Conservation (phyloP, 1,140 invertebrate species). For the Cydia strobilella region DNA sequence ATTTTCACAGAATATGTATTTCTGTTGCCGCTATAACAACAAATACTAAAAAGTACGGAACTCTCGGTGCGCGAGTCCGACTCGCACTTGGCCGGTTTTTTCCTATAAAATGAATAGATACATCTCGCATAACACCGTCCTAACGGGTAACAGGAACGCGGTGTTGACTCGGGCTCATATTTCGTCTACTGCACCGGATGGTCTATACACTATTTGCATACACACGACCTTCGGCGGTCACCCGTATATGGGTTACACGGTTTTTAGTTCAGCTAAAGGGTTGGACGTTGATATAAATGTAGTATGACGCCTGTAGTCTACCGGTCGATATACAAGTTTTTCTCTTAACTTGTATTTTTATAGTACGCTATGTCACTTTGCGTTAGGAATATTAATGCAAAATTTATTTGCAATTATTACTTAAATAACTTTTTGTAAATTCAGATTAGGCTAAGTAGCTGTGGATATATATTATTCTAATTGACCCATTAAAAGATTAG, state of each 20-base stretch:
- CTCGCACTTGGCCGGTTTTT: no score
- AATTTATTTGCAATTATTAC: no score
- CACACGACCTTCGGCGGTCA: slow-evolving; percentile 39
- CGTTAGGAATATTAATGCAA: no score
- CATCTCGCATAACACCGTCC: slow-evolving; percentile 40
- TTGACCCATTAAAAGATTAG: neutral
- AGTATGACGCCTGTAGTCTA: neutral
- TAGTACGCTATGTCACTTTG: no score
- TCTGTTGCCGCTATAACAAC: no score
- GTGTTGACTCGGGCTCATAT: slow-evolving; percentile 40
- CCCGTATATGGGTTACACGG: slow-evolving; percentile 21
- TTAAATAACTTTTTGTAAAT: neutral
- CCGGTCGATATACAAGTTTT: neutral
- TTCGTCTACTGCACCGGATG: slow-evolving; percentile 49
- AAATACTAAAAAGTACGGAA: no score
- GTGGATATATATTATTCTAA: neutral
- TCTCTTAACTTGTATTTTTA: neutral
- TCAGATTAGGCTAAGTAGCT: neutral
- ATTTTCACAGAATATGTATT: no score
- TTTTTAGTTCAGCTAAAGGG: slow-evolving; percentile 8
- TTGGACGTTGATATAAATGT: neutral
- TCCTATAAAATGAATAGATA: neutral
- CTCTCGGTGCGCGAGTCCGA: no score
- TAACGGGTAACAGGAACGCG: slow-evolving; percentile 40
- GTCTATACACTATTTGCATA: slow-evolving; percentile 43